These are phyloP conservation scores for Nothobranchius kuhntae DNA, from an alignment of 2,113 vertebrate genomes.

Conservation along the genomic window DNA sequence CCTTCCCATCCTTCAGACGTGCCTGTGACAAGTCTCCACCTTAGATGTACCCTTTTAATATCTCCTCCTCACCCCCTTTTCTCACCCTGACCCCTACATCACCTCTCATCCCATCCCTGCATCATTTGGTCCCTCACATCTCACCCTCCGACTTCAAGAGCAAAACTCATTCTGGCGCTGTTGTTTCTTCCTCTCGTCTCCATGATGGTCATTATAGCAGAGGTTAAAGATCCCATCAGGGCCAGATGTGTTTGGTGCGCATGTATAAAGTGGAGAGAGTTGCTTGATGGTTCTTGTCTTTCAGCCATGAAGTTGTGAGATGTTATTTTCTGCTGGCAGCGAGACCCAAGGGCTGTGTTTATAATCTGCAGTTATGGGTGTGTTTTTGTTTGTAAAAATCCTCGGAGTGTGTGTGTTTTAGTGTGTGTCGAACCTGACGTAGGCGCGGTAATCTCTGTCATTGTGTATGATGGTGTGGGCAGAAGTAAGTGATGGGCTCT, in stretches of 20 bases:
- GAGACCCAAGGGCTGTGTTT: not conserved
- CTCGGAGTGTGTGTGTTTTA: not conserved
- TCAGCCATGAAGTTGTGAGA: not conserved
- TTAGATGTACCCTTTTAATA: constrained; percentile 24
- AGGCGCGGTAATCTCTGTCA: constrained; percentile 27
- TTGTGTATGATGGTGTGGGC: constrained; percentile 24
- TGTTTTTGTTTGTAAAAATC: constrained; percentile 9
- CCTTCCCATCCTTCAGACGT: constrained; percentile 22
- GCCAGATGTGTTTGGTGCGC: constrained; percentile 20
- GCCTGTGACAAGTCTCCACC: constrained; percentile 23
- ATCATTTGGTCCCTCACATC: constrained; percentile 9
- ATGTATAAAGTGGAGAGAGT: not conserved
- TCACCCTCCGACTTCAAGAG: constrained; percentile 22
- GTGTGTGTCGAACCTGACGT: constrained; percentile 22
- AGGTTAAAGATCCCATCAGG: constrained; percentile 55
- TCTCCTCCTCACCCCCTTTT: not conserved
- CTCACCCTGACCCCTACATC: constrained; percentile 45
- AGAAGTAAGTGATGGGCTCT: constrained; percentile 41
- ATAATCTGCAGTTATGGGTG: constrained; percentile 8
- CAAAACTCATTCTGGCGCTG: constrained; percentile 13
- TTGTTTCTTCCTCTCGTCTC: constrained; percentile 14
- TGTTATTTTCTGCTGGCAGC: constrained; percentile 11
- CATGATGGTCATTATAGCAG: constrained; percentile 37
- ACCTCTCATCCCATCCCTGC: constrained; percentile 23
- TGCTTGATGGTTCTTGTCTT: not conserved